Conservation (phyloP, 2,113 vertebrate genomes). For the Leucopsar rothschildi region DNA sequence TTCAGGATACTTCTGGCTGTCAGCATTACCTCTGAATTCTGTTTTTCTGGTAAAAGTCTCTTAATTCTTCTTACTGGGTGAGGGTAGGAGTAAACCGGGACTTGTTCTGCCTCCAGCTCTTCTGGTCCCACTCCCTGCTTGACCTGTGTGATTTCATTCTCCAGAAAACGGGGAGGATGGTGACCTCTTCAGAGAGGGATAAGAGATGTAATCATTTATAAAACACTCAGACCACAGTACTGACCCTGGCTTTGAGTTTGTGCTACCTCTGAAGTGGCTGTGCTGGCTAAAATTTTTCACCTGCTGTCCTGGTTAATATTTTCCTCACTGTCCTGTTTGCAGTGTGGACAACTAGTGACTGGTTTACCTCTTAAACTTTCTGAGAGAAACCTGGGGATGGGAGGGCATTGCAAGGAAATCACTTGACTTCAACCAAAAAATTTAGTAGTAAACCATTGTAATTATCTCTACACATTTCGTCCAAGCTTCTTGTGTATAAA, state of each 20-base stretch:
- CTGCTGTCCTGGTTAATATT: neutral
- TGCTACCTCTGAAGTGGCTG: neutral
- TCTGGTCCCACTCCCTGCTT: neutral
- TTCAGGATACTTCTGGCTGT: neutral
- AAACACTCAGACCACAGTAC: neutral
- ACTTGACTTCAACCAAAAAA: neutral
- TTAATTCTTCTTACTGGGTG: neutral
- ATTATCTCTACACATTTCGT: neutral
- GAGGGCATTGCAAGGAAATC: neutral
- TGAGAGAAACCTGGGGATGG: neutral
- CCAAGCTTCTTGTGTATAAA: neutral
- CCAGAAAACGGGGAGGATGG: neutral
- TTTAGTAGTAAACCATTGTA: neutral
- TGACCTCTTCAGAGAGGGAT: neutral
- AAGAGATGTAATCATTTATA: neutral
- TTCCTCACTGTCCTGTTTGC: neutral
- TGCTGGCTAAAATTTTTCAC: neutral
- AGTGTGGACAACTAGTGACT: neutral
- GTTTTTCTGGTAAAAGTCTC: neutral
- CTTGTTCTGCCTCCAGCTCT: neutral
- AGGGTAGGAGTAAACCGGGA: neutral
- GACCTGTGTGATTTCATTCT: neutral
- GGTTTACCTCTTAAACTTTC: neutral
- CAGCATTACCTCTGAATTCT: neutral
- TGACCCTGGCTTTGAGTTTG: neutral